Evolutionary conservation across 2,797 vertebrate species (phyloP), one percentile per base, ranked within the genome.

Genomic region (Melanotaenia pygmaea): DNA sequence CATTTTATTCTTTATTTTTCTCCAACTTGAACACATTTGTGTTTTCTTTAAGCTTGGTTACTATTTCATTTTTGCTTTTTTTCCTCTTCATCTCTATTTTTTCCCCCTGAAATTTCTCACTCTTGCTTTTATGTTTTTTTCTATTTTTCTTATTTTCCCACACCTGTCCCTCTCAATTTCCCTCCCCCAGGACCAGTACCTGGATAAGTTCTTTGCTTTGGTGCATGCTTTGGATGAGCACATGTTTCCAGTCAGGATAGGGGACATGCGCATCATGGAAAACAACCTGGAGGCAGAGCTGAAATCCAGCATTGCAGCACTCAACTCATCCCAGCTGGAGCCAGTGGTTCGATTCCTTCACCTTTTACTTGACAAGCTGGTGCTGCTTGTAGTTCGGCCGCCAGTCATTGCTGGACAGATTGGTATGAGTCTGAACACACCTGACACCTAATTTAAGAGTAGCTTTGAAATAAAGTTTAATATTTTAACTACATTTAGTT

Each of bases 211-310:
- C 93, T 99, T 99, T 92, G 97, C 98, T 18, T 91, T 99, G 92
- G 98, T 99, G 45, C 98, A 99, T 64, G 97, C 98, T 37, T 92
- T 99, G 93, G 98, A 99, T 64, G 98, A 99, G 90, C 98, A 99
- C 91, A 97, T 97, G 96, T 99, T 99, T 90, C 98, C 98, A 0
- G 97, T 99, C 65, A 93, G 98, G 82, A 99, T 99, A 86, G 98
- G 98, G 81, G 98, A 99, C 90, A 97, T 99, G 95, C 95, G 98
- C 72, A 98, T 99, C 90, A 97, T 99, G 97, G 98, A 99, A 90
- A 99, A 98, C 92, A 99, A 97, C 88, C 93, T 99, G 89, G 98
- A 99, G 92, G 94, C 94, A 0, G 98, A 99, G 90, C 92, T 99
- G 63, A 99, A 99, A 86, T 95, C 96, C 87, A 99, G 97, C 90